Conservation (phyloP, 2,888 invertebrate genomes). For the Halocaridina rubra region DNA sequence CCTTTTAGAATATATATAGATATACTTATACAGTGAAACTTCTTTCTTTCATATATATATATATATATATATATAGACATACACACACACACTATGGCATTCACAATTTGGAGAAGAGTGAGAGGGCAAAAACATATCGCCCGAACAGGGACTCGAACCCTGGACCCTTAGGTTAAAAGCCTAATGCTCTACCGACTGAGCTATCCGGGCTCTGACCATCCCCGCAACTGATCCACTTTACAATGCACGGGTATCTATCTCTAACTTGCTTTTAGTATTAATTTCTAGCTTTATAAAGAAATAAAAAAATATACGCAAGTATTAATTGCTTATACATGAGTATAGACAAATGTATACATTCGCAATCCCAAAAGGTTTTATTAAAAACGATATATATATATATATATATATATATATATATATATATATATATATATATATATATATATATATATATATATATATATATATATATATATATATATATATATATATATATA, state of each 20-base stretch:
- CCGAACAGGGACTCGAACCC: slow-evolving; percentile 82
- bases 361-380: not conserved
- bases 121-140: slow-evolving; percentile 70
- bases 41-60: too few species aligned
- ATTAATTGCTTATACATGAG: too few species aligned
- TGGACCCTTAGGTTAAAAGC: slow-evolving; percentile 84
- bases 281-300: too few species aligned
- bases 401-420: slow-evolving; percentile 3
- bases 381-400: not conserved
- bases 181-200: slow-evolving; percentile 82
- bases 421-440: slow-evolving; percentile 10
- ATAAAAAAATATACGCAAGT: too few species aligned
- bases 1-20: too few species aligned
- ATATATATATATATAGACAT: too few species aligned
- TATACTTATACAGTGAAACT: too few species aligned
- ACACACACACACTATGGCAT: too few species aligned
- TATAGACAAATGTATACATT: not conserved
- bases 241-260: too few species aligned
- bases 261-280: too few species aligned
- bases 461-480: slow-evolving; percentile 14
- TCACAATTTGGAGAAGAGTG: too few species aligned
- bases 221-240: too few species aligned
- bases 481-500: slow-evolving; percentile 5
- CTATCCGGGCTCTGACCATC: slow-evolving; percentile 74
- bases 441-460: slow-evolving; percentile 10